Evolutionary conservation across 2,797 vertebrate species (phyloP).

Genomic region (Chromis chromis): DNA sequence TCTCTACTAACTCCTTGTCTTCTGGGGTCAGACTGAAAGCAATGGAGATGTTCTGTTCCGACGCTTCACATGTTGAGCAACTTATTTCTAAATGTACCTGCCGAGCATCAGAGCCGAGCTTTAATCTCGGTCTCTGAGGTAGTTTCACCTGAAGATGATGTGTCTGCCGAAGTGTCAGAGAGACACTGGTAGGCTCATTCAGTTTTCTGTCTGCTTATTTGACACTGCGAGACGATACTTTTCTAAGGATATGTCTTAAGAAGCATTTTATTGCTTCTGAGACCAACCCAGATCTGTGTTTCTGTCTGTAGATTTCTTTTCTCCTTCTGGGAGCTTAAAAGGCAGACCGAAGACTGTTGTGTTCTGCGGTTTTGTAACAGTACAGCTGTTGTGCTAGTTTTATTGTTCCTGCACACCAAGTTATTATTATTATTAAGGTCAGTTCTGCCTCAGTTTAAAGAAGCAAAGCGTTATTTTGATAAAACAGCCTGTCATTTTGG

Average conservation of each 20-base stretch:
- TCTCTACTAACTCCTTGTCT: conserved; percentile 9
- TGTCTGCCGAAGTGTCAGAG: conserved; percentile 27
- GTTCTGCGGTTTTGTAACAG: conserved; percentile 21
- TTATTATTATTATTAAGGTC: conserved; percentile 8
- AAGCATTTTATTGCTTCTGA: conserved; percentile 56
- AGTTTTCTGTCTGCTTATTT: conserved; percentile 25
- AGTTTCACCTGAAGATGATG: conserved; percentile 28
- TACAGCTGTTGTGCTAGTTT: conserved; percentile 14
- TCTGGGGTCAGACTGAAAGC: conserved; percentile 26
- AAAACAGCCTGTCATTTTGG: neutral
- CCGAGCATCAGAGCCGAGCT: conserved; percentile 22
- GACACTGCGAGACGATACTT: conserved; percentile 14
- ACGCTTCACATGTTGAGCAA: conserved; percentile 10
- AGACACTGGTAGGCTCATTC: conserved; percentile 9
- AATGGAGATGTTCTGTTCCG: conserved; percentile 15
- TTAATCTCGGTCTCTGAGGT: conserved; percentile 33
- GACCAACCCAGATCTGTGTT: conserved; percentile 3
- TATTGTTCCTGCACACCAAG: neutral
- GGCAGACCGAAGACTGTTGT: conserved; percentile 4
- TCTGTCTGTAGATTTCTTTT: neutral
- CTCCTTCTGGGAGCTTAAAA: conserved; percentile 24
- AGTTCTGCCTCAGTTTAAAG: neutral
- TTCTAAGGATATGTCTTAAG: conserved; percentile 21
- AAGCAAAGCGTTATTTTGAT: neutral
- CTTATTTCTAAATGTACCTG: conserved; percentile 35